These are phyloP conservation scores for Pseudopleuronectes americanus DNA, from an alignment of 2,797 vertebrate species.

Conservation along the genomic window DNA sequence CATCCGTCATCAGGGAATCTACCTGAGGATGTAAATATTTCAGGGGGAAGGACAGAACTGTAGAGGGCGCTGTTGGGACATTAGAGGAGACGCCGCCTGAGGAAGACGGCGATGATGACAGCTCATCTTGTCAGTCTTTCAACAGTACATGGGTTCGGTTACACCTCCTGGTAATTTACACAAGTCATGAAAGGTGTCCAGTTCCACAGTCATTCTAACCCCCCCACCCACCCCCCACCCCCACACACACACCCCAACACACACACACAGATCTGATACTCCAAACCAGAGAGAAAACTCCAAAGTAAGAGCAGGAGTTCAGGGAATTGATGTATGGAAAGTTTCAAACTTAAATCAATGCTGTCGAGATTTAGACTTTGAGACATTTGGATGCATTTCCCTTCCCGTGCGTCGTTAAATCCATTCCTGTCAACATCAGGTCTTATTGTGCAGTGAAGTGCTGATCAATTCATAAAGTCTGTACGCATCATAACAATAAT, in stretches of 20 bases:
- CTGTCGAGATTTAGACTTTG: no score
- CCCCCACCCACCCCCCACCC: background rate
- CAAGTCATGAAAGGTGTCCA: conserved; percentile 34
- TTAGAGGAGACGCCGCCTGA: background rate
- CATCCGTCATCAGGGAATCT: no score
- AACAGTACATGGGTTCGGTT: conserved; percentile 25
- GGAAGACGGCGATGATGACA: background rate
- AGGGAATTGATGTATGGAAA: no score
- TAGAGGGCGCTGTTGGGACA: conserved; percentile 45
- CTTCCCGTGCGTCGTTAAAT: background rate
- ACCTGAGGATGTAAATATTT: background rate
- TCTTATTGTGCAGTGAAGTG: background rate
- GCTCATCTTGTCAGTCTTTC: conserved; percentile 8
- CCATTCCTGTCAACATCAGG: conserved; percentile 16
- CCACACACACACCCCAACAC: no score
- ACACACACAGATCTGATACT: background rate
- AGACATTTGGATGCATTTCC: background rate
- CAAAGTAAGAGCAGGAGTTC: no score
- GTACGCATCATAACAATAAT: background rate
- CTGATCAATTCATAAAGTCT: conserved; percentile 6
- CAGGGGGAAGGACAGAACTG: background rate
- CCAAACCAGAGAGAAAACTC: no score
- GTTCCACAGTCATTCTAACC: conserved; percentile 31
- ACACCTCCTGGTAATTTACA: conserved; percentile 8
- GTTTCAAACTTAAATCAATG: background rate